Percentiles rank a stretch among this genome's conserved stretches.
Conservation (phyloP, 2,113 vertebrate species). For the Vimba vimba region DNA sequence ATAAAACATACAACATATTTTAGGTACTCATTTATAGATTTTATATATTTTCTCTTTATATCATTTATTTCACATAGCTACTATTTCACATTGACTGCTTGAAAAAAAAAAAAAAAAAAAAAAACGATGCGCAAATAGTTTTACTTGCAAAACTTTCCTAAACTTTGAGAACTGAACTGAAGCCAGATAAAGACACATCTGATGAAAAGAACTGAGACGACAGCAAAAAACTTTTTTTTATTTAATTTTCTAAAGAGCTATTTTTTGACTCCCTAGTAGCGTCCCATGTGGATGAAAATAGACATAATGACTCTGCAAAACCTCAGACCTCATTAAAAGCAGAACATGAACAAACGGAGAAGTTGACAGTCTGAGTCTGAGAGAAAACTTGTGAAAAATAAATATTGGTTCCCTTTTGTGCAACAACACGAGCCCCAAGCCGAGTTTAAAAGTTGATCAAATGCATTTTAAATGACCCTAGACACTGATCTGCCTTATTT, state of each 20-base stretch:
- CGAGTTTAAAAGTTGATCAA: conserved; percentile 24
- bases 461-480: background rate
- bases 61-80: conserved; percentile 69
- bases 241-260: conserved; percentile 5
- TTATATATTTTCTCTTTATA: conserved; percentile 71
- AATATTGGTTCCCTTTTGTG: conserved; percentile 10
- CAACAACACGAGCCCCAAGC: background rate
- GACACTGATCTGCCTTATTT: background rate
- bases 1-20: conserved; percentile 92
- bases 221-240: background rate
- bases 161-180: conserved; percentile 11
- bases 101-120: conserved; percentile 28
- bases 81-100: conserved; percentile 69
- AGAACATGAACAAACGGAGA: conserved; percentile 1
- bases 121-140: background rate
- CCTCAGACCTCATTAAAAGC: conserved; percentile 15
- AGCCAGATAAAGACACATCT: conserved; percentile 16
- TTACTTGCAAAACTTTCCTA: conserved; percentile 23
- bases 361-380: background rate
- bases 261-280: conserved; percentile 25
- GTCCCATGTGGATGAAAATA: conserved; percentile 29
- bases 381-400: conserved; percentile 18
- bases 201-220: conserved; percentile 18
- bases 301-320: conserved; percentile 17
- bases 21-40: conserved; percentile 80